Evolutionary conservation across 1,140 invertebrate genomes (phyloP).

Genomic region (Pectinophora gossypiella): DNA sequence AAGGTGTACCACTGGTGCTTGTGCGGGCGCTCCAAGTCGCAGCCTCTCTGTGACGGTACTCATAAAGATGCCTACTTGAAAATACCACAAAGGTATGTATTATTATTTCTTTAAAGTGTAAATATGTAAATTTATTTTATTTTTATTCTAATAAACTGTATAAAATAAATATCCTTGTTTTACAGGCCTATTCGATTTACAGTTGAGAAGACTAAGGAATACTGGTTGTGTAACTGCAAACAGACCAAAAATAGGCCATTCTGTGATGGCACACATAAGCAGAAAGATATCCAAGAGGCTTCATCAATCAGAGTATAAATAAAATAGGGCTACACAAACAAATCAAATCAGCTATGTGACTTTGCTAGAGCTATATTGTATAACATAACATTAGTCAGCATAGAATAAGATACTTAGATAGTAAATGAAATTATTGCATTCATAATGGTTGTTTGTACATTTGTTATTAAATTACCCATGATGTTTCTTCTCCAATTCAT

Average conservation of each 20-base stretch:
- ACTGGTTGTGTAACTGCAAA: conserved; percentile 99
- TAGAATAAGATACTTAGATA: too few species aligned
- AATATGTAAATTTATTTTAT: background rate
- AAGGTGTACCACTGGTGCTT: conserved; percentile 96
- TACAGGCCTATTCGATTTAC: conserved; percentile 87
- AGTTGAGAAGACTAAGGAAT: conserved; percentile 93
- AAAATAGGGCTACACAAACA: too few species aligned
- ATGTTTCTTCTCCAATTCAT: too few species aligned
- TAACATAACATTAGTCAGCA: too few species aligned
- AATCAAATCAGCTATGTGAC: too few species aligned
- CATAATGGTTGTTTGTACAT: too few species aligned
- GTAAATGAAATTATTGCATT: too few species aligned
- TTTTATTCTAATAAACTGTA: too few species aligned
- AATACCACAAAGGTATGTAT: conserved; percentile 77
- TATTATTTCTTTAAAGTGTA: background rate
- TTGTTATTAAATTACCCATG: too few species aligned
- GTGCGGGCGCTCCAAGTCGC: conserved; percentile 93
- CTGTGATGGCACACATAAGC: conserved; percentile 97
- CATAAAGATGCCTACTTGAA: conserved; percentile 87
- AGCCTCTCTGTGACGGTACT: conserved; percentile 96
- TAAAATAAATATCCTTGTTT: conserved; percentile 21
- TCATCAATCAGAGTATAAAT: too few species aligned
- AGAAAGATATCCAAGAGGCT: conserved; percentile 79
- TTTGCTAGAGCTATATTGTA: too few species aligned
- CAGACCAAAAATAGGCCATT: conserved; percentile 96